phyloP scores from a whole-genome alignment of 2,113 vertebrate genomes.

The Electrona antarctica region DNA sequence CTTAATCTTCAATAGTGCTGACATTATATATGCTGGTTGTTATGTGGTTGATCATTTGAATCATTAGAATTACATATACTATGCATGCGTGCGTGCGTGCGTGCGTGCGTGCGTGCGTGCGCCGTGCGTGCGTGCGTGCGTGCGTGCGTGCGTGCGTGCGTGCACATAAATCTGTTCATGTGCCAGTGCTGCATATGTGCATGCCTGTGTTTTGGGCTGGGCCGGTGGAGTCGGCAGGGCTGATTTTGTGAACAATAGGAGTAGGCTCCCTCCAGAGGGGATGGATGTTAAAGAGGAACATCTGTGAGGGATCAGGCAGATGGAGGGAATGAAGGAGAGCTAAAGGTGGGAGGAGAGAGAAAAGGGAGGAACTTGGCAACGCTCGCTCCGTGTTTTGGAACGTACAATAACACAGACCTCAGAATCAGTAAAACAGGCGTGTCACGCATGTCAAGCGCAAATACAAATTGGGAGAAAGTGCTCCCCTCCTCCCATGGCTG shows the following conservation, averaged over 20 bases:
- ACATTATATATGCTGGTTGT: background rate
- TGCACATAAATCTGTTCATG: background rate
- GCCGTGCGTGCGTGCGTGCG: background rate
- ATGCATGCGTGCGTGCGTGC: constrained; percentile 5
- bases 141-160: constrained; percentile 6
- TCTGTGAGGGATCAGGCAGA: constrained; percentile 66
- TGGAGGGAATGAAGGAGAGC: constrained; percentile 34
- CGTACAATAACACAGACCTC: constrained; percentile 21
- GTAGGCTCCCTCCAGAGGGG: constrained; percentile 57
- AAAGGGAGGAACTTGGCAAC: constrained; percentile 31
- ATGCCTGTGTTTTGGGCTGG: constrained; percentile 28
- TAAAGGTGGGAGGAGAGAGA: constrained; percentile 46
- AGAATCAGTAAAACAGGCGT: constrained; percentile 30
- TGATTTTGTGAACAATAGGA: constrained; percentile 70
- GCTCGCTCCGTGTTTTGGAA: constrained; percentile 33
- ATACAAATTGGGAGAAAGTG: background rate
- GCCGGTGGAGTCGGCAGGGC: constrained; percentile 45
- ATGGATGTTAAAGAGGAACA: constrained; percentile 69
- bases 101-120: too few species aligned
- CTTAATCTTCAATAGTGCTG: background rate
- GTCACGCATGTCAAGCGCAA: constrained; percentile 10
- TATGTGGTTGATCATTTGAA: background rate
- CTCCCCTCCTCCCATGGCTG: background rate
- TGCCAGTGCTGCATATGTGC: constrained; percentile 7
- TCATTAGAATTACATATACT: background rate